A percentile compares a stretch with the other conserved stretches of the same genome.
Evolutionary conservation across 2,113 vertebrate genomes (phyloP).

Genomic region (Aspiorhynchus laticeps): DNA sequence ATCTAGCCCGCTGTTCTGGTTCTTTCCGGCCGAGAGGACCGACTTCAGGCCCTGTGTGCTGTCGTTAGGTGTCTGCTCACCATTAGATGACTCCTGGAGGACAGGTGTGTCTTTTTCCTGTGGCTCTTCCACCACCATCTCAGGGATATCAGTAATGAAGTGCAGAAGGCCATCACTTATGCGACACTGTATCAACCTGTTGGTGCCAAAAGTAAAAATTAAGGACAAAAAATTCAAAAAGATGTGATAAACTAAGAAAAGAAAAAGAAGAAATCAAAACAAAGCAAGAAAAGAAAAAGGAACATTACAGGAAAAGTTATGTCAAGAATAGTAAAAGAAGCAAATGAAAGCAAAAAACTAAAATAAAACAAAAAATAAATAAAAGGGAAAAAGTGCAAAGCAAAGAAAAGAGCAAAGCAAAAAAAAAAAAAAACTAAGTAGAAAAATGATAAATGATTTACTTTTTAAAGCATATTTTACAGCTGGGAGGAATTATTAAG

Average conservation of each 20-base stretch:
- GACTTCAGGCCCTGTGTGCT: constrained; percentile 87
- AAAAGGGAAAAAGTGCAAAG: neutral
- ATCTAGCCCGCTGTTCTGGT: constrained; percentile 82
- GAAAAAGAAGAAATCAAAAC: too few relatives aligned
- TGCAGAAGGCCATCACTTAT: constrained; percentile 86
- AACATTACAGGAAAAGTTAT: too few relatives aligned
- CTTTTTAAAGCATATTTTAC: neutral
- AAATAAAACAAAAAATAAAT: too few relatives aligned
- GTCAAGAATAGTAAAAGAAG: too few relatives aligned
- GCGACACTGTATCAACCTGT: constrained; percentile 90
- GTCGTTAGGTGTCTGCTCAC: constrained; percentile 80
- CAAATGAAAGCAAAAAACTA: neutral
- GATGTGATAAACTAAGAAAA: neutral
- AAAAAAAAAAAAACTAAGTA: neutral
- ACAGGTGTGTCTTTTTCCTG: constrained; percentile 87
- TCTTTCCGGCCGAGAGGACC: constrained; percentile 88
- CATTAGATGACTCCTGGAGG: constrained; percentile 84
- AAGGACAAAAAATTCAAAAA: too few relatives aligned
- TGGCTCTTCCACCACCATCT: constrained; percentile 87
- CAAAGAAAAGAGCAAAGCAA: neutral
- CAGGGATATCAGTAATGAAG: constrained; percentile 93
- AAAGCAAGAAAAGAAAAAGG: too few relatives aligned
- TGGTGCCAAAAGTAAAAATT: constrained; percentile 23
- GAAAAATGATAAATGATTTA: neutral
- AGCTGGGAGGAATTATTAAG: neutral